These are phyloP conservation scores for Camponotus vicinus DNA, from an alignment of 1,140 invertebrate genomes.

Conservation along the genomic window DNA sequence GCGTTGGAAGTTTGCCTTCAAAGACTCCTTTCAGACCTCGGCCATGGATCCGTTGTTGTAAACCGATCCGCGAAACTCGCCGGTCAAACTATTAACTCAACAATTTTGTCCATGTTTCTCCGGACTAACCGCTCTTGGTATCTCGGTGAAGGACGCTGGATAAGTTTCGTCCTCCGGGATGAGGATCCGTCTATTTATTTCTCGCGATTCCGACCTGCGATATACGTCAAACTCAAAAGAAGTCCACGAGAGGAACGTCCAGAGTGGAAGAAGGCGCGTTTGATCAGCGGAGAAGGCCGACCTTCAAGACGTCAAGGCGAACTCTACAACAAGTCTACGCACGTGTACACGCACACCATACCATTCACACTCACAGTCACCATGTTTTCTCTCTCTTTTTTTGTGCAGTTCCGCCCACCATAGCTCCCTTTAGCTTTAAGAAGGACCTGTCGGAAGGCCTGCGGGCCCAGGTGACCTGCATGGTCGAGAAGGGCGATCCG, in stretches of 20 bases:
- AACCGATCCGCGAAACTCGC: conserved; percentile 17
- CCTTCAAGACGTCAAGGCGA: no score
- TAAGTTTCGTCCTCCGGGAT: background rate
- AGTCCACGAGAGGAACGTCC: background rate
- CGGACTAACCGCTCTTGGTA: background rate
- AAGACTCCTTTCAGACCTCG: background rate
- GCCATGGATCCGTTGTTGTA: background rate
- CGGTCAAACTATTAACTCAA: conserved; percentile 25
- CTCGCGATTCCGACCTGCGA: background rate
- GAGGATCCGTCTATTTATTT: background rate
- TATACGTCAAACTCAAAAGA: background rate
- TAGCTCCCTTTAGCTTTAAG: conserved; percentile 90
- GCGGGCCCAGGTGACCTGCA: conserved; percentile 96
- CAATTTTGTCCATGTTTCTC: conserved; percentile 3
- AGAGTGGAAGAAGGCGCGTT: background rate
- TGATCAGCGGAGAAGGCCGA: background rate
- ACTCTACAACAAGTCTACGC: background rate
- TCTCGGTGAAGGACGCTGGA: conserved; percentile 15
- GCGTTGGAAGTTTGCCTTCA: background rate
- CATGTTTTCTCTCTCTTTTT: conserved; percentile 75
- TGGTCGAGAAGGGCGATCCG: conserved; percentile 97
- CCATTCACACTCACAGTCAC: conserved; percentile 58
- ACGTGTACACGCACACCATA: conserved; percentile 59
- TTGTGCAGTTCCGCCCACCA: conserved; percentile 93
- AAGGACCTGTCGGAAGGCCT: conserved; percentile 93